Evolutionary conservation across 2,888 invertebrate species (phyloP).

Genomic region (Rotaria magnacalcarata): DNA sequence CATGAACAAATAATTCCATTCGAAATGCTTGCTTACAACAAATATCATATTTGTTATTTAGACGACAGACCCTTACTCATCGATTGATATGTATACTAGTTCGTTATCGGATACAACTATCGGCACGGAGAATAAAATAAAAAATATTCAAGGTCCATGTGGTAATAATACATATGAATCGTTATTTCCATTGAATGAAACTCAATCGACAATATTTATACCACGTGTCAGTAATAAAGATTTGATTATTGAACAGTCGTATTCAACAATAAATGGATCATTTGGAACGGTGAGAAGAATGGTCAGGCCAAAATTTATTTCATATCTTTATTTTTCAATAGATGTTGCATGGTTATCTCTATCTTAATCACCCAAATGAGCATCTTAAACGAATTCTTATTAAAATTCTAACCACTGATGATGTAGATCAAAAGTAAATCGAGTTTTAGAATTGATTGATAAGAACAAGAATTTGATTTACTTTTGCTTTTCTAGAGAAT

Average conservation of each 20-base stretch:
- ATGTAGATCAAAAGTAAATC: background rate
- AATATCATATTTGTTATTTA: background rate
- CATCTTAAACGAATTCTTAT: background rate
- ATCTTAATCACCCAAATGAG: background rate
- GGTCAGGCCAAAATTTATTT: too few relatives aligned
- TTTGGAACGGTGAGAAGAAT: background rate
- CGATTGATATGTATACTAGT: background rate
- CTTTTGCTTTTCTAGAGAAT: background rate
- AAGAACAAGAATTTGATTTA: too few relatives aligned
- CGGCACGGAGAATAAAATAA: background rate
- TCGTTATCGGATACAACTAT: background rate
- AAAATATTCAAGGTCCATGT: conserved; percentile 13
- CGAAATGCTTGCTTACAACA: too few relatives aligned
- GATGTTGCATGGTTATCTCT: conserved; percentile 7
- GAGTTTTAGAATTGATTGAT: too few relatives aligned
- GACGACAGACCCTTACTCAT: background rate
- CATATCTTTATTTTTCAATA: background rate
- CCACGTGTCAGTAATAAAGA: background rate
- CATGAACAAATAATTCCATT: too few relatives aligned
- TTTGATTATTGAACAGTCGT: background rate
- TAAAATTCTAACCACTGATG: background rate
- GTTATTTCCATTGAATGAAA: too few relatives aligned
- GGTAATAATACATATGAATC: conserved; percentile 22
- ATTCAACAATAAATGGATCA: background rate
- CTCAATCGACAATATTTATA: background rate